phyloP scores from a whole-genome alignment of 2,797 vertebrate genomes.

The Sarcoramphus papa region DNA sequence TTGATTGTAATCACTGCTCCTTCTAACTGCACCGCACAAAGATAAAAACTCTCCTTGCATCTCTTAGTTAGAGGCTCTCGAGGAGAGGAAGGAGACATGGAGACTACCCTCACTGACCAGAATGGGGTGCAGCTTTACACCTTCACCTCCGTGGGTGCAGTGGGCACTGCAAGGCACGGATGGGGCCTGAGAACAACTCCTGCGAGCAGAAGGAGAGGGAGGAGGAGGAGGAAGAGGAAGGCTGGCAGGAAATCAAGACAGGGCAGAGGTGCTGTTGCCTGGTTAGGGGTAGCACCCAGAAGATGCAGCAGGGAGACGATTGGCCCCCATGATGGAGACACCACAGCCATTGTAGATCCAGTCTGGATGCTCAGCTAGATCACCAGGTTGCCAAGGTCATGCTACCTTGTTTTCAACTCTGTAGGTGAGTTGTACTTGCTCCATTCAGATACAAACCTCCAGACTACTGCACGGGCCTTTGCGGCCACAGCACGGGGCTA shows the following conservation, averaged over 20 bases:
- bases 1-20: not conserved
- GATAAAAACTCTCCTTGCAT: not conserved
- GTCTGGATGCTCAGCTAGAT: not conserved
- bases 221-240: not conserved
- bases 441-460: not conserved
- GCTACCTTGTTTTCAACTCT: not conserved
- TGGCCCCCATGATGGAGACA: not conserved
- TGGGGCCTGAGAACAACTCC: not conserved
- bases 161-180: not conserved
- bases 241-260: not conserved
- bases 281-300: not conserved
- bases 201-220: not conserved
- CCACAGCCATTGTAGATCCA: fast-evolving
- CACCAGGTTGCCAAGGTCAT: not conserved
- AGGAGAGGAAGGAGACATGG: not conserved
- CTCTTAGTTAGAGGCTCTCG: not conserved
- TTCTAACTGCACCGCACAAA: not conserved
- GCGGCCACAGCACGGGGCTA: not conserved
- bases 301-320: not conserved
- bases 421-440: not conserved
- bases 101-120: not conserved
- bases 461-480: not conserved
- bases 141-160: not conserved
- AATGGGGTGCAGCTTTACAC: not conserved
- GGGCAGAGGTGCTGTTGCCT: not conserved